These are phyloP conservation scores for Psilopogon haemacephalus DNA, from an alignment of 2,113 vertebrate species.

Conservation along the genomic window DNA sequence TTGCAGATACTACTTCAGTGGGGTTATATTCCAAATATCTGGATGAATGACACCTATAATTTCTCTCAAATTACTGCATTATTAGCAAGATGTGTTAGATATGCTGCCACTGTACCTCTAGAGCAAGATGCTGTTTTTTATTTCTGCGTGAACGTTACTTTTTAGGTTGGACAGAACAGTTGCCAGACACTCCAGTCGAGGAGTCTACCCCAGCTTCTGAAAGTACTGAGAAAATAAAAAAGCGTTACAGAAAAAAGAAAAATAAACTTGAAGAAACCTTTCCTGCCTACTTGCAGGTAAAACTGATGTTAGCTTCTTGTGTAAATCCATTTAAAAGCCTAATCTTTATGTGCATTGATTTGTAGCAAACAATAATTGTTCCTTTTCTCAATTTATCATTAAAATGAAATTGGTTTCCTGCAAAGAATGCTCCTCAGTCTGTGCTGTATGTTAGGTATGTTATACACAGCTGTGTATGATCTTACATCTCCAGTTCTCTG, in stretches of 20 bases:
- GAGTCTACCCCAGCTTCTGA: constrained; percentile 77
- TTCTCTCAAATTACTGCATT: not conserved
- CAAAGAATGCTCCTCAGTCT: not conserved
- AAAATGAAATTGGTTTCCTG: not conserved
- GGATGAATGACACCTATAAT: not conserved
- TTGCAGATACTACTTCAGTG: not conserved
- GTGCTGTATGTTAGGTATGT: not conserved
- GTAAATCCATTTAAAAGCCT: not conserved
- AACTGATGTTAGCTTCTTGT: not conserved
- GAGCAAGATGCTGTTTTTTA: not conserved
- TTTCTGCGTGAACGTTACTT: not conserved
- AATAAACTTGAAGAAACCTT: constrained; percentile 95
- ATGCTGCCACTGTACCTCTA: not conserved
- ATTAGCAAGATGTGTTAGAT: not conserved
- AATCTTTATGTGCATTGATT: not conserved
- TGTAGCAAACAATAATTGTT: not conserved
- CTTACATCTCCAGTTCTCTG: not conserved
- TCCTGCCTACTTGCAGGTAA: constrained; percentile 94
- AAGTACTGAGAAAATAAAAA: constrained; percentile 91
- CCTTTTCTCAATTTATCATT: not conserved
- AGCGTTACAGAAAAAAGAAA: constrained; percentile 96
- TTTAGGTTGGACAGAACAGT: constrained; percentile 82
- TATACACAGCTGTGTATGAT: not conserved
- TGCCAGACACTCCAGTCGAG: constrained; percentile 81
- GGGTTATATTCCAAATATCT: not conserved